These are phyloP conservation scores for Galaxea fascicularis DNA, from an alignment of 92 coral and sea anemone species.

Conservation along the genomic window DNA sequence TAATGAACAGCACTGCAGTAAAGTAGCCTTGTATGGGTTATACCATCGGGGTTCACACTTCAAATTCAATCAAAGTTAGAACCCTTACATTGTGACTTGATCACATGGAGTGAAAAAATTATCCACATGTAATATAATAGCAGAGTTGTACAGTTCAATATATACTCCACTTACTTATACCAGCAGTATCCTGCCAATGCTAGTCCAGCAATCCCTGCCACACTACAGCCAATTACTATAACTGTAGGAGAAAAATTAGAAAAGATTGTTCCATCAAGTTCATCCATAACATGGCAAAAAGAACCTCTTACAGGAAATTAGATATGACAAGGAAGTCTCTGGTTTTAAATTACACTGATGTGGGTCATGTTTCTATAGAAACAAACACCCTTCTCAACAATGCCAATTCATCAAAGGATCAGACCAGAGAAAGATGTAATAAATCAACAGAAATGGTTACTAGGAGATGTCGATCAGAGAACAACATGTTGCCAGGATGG, in stretches of 20 bases:
- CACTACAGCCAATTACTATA: slow-evolving; percentile 96
- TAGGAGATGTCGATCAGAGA: not conserved
- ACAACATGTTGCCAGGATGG: not conserved
- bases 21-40: not conserved
- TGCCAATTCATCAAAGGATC: not conserved
- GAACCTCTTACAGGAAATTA: not conserved
- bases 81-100: too few relatives aligned
- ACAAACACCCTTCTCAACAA: not conserved
- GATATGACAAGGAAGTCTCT: not conserved
- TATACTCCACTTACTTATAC: slow-evolving; percentile 87
- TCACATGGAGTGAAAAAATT: too few relatives aligned
- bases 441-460: too few relatives aligned
- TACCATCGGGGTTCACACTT: not conserved
- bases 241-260: slow-evolving; percentile 52
- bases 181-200: slow-evolving; percentile 99
- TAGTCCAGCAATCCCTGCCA: slow-evolving; percentile 97
- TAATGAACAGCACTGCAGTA: not conserved
- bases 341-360: not conserved
- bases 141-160: too few relatives aligned
- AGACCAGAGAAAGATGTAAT: not conserved
- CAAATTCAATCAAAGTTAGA: not conserved
- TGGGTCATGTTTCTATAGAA: not conserved
- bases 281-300: not conserved
- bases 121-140: too few relatives aligned
- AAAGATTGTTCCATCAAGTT: not conserved